These are phyloP conservation scores for Andinoacara biseriatus DNA, from an alignment of 2,113 vertebrate species.

Conservation along the genomic window DNA sequence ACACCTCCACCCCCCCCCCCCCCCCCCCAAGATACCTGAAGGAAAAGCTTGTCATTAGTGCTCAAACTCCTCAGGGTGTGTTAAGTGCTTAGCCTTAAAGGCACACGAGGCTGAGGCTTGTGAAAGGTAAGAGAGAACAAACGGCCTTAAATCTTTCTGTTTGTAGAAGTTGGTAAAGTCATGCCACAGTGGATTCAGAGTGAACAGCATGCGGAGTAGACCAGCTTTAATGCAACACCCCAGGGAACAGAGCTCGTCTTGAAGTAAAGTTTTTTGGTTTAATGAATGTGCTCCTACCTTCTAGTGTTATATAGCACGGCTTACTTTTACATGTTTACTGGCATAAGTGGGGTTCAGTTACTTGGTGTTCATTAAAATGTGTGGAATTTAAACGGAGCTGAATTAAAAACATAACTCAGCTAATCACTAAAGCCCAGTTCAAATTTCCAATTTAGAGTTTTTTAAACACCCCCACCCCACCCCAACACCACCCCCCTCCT, in stretches of 20 bases:
- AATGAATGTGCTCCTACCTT: neutral
- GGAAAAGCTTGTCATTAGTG: neutral
- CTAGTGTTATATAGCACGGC: neutral
- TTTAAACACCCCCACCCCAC: neutral
- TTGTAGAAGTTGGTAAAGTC: neutral
- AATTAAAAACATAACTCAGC: neutral
- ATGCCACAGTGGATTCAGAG: neutral
- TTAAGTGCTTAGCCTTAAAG: slow-evolving; percentile 8
- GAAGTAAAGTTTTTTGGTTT: neutral
- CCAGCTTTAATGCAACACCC: neutral
- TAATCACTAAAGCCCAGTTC: slow-evolving; percentile 29
- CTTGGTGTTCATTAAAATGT: neutral
- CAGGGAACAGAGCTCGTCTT: neutral
- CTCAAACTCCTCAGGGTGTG: neutral
- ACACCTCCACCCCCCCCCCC: too few species aligned
- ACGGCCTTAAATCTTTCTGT: neutral
- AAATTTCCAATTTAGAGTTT: slow-evolving; percentile 18
- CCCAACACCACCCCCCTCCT: neutral
- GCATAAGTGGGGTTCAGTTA: neutral
- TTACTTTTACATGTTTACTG: neutral
- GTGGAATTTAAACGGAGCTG: neutral
- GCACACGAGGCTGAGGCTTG: neutral
- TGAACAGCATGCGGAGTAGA: neutral
- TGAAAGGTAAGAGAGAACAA: neutral
- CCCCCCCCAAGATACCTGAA: neutral